Evolutionary conservation across 2,113 vertebrate species (phyloP).

Genomic region (Chionis minor): DNA sequence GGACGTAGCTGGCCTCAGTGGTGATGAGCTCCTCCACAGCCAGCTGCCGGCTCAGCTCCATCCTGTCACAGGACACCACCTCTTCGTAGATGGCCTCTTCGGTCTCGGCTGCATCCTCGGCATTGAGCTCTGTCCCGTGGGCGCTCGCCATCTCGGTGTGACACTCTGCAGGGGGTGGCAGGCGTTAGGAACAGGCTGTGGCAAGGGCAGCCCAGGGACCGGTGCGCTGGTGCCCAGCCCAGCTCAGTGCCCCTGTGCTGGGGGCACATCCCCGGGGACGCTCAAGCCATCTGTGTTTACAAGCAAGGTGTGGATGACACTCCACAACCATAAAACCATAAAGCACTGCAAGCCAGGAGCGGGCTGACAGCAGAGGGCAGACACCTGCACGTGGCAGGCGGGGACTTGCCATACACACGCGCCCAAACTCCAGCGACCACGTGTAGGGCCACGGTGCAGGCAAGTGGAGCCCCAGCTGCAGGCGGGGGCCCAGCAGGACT

Average conservation of each 20-base stretch:
- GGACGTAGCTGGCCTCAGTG: slow-evolving; percentile 86
- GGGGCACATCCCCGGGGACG: neutral
- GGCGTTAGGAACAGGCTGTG: neutral
- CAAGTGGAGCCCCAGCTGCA: neutral
- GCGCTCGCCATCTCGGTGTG: slow-evolving; percentile 71
- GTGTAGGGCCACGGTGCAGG: neutral
- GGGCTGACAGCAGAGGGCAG: neutral
- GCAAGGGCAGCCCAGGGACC: neutral
- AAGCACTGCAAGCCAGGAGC: neutral
- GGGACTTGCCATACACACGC: neutral
- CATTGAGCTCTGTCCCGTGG: neutral
- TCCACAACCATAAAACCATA: neutral
- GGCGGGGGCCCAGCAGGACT: neutral
- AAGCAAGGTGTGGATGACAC: neutral
- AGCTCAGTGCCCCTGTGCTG: neutral
- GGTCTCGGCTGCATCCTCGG: neutral
- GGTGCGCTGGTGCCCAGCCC: neutral
- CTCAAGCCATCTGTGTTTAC: neutral
- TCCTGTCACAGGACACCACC: slow-evolving; percentile 56
- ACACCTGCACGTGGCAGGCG: neutral
- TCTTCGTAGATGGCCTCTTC: slow-evolving; percentile 30
- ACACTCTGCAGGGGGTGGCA: slow-evolving; percentile 16
- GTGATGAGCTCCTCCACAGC: slow-evolving; percentile 84
- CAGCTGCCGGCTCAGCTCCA: slow-evolving; percentile 78
- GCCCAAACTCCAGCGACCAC: fast-evolving